phyloP scores from a whole-genome alignment of 2,797 vertebrate genomes.

The Tympanoctomys barrerae region DNA sequence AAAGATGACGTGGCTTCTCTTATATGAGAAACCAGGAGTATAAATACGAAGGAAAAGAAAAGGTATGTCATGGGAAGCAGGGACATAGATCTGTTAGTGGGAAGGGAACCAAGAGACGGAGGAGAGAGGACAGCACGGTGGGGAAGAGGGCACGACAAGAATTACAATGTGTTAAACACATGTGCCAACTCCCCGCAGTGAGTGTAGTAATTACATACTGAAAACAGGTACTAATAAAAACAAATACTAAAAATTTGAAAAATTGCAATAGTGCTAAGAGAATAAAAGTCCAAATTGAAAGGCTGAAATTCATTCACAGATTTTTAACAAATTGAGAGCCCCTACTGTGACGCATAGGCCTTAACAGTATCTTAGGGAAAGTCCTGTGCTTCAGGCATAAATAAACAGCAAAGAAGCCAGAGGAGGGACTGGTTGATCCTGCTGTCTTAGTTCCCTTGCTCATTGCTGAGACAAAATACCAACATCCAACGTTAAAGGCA shows the following conservation, averaged over 20 bases:
- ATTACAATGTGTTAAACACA: background rate
- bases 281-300: background rate
- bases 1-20: background rate
- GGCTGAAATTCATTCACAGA: background rate
- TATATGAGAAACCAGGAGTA: background rate
- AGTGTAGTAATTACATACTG: background rate
- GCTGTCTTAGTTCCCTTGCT: background rate
- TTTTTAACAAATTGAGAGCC: background rate
- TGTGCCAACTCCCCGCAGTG: background rate
- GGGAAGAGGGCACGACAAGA: background rate
- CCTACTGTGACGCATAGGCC: background rate
- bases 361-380: background rate
- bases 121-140: background rate
- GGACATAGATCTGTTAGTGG: background rate
- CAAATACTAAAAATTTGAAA: background rate
- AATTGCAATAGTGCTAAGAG: background rate
- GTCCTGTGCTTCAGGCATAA: background rate
- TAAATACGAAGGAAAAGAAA: background rate
- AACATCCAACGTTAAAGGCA: background rate
- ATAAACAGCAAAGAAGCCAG: background rate
- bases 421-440: background rate
- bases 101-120: background rate
- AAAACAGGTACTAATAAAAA: background rate
- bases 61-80: background rate
- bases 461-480: background rate